These are phyloP conservation scores for Lycia hirtaria DNA, from an alignment of 2,888 invertebrate species.

Conservation along the genomic window DNA sequence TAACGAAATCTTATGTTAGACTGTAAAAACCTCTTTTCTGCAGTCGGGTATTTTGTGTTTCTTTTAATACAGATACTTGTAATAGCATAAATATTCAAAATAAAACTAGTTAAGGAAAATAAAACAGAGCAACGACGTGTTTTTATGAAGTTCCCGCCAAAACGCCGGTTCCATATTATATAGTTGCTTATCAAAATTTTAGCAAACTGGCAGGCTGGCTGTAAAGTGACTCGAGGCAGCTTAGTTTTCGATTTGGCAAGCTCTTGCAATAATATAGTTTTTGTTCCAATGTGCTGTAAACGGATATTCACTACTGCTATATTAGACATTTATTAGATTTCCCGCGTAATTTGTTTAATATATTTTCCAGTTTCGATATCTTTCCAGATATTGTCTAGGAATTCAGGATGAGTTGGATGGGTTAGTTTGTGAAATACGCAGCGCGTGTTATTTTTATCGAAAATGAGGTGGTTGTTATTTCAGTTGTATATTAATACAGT, in stretches of 20 bases:
- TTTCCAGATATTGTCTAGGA: slow-evolving; percentile 6
- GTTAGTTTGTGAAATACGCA: background rate
- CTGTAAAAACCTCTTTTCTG: too few species aligned
- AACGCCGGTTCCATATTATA: background rate
- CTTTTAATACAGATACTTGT: too few species aligned
- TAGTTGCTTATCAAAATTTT: background rate
- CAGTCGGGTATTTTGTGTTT: too few species aligned
- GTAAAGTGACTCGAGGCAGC: slow-evolving; percentile 31
- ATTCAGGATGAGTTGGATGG: background rate
- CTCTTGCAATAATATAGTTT: slow-evolving; percentile 43
- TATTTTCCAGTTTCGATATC: slow-evolving; percentile 16
- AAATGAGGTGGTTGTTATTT: too few species aligned
- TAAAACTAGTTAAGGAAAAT: too few species aligned
- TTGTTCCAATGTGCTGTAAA: slow-evolving; percentile 39
- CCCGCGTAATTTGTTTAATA: slow-evolving; percentile 38
- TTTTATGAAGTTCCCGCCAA: too few species aligned
- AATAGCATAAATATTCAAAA: too few species aligned
- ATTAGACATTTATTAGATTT: slow-evolving; percentile 45
- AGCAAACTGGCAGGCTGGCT: slow-evolving; percentile 9
- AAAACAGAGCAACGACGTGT: too few species aligned
- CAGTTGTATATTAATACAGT: too few species aligned
- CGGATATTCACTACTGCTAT: slow-evolving; percentile 37
- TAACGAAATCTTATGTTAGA: too few species aligned
- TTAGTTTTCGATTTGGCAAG: slow-evolving; percentile 55
- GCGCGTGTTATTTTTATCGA: background rate